Evolutionary conservation across 2,888 invertebrate species (phyloP).

Genomic region (Drosophila imparisetae): DNA sequence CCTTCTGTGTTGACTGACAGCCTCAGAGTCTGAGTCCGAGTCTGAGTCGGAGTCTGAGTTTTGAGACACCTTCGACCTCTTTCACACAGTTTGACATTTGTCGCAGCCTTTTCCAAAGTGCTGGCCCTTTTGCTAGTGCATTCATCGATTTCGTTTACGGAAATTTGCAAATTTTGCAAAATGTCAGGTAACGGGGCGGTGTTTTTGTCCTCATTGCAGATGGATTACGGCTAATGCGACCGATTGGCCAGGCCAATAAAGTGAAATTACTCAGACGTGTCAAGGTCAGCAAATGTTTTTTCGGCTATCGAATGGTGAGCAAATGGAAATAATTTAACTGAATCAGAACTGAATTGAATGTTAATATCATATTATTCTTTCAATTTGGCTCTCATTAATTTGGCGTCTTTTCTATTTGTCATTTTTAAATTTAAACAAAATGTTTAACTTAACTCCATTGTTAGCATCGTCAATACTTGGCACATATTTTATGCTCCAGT

Average conservation of each 20-base stretch:
- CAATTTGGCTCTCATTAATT: neutral
- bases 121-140: conserved; percentile 53
- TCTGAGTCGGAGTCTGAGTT: conserved; percentile 15
- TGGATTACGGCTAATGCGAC: conserved; percentile 74
- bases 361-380: neutral
- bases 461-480: neutral
- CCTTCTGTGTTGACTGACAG: conserved; percentile 52
- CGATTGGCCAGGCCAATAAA: conserved; percentile 75
- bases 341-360: conserved; percentile 5
- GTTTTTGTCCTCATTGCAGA: conserved; percentile 61
- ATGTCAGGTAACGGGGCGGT: conserved; percentile 71
- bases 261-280: conserved; percentile 68
- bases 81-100: conserved; percentile 56
- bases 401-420: neutral
- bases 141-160: conserved; percentile 69
- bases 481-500: no score
- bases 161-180: conserved; percentile 67
- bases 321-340: conserved; percentile 3
- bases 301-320: neutral
- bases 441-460: neutral
- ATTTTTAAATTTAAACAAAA: neutral
- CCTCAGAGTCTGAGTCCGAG: neutral
- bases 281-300: conserved; percentile 55
- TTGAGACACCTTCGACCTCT: conserved; percentile 72
- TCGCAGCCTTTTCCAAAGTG: conserved; percentile 27